These are phyloP conservation scores for Dryocosmus kuriphilus DNA, from an alignment of 2,888 invertebrate genomes.

Conservation along the genomic window DNA sequence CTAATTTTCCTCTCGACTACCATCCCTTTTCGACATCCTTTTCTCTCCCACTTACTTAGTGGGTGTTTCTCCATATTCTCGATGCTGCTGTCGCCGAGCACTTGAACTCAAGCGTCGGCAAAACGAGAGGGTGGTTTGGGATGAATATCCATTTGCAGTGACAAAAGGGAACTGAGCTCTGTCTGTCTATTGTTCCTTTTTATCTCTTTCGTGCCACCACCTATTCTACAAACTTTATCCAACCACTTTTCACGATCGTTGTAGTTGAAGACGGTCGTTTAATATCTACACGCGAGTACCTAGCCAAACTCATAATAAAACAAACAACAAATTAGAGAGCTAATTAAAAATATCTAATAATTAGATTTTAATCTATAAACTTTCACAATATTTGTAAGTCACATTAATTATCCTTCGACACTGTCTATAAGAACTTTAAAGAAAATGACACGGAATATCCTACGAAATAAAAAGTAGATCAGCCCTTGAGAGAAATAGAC, in stretches of 20 bases:
- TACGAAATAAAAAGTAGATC: too few relatives aligned
- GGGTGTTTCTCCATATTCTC: constrained; percentile 2
- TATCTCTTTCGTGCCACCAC: constrained; percentile 4
- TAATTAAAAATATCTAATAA: too few relatives aligned
- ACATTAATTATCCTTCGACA: too few relatives aligned
- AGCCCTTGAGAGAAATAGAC: too few relatives aligned
- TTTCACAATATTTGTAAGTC: too few relatives aligned
- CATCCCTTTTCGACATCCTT: not conserved
- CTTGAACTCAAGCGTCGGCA: constrained; percentile 11
- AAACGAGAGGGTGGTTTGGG: constrained; percentile 15
- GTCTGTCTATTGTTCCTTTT: constrained; percentile 19
- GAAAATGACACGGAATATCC: too few relatives aligned
- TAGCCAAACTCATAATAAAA: too few relatives aligned
- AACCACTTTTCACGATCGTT: constrained; percentile 29
- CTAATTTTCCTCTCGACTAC: constrained; percentile 1
- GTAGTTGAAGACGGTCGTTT: not conserved
- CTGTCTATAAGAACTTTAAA: too few relatives aligned
- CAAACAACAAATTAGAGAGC: too few relatives aligned
- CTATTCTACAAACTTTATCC: not conserved
- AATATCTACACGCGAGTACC: not conserved
- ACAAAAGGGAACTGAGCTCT: constrained; percentile 33
- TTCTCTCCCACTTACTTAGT: not conserved
- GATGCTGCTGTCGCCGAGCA: not conserved
- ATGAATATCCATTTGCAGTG: constrained; percentile 35
- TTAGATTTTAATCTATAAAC: too few relatives aligned